Conservation (phyloP, 1,140 invertebrate genomes). For the Andricus grossulariae region DNA sequence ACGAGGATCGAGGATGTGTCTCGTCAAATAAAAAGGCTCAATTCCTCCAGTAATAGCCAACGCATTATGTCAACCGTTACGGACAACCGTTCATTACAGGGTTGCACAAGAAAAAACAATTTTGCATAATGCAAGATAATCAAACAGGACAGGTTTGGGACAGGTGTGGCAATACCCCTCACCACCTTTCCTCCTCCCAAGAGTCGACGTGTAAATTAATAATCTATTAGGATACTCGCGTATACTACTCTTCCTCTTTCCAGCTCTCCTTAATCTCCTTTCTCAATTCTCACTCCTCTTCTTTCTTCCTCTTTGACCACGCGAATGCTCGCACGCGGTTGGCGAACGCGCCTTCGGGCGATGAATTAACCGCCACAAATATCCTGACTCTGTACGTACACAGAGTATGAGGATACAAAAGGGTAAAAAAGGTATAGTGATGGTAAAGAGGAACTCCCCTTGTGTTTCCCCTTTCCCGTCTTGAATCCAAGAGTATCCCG, state of each 20-base stretch:
- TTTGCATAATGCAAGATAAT: constrained; percentile 76
- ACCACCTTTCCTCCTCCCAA: constrained; percentile 53
- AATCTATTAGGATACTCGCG: constrained; percentile 65
- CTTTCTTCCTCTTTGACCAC: not conserved
- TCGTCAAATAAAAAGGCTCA: constrained; percentile 65
- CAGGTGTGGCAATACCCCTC: constrained; percentile 62
- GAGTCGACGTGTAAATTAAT: constrained; percentile 71
- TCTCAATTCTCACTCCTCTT: not conserved
- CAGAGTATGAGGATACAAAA: constrained; percentile 36
- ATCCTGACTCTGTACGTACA: constrained; percentile 38
- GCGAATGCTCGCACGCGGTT: constrained; percentile 38
- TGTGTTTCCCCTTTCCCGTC: constrained; percentile 30
- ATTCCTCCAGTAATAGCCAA: constrained; percentile 67
- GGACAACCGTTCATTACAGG: constrained; percentile 73
- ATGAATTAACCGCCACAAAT: constrained; percentile 55
- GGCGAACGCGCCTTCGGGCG: constrained; percentile 50
- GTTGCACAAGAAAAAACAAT: constrained; percentile 67
- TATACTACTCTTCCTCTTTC: constrained; percentile 36
- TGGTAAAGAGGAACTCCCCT: constrained; percentile 3
- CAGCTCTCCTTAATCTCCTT: constrained; percentile 12
- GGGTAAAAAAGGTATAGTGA: not conserved
- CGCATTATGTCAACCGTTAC: constrained; percentile 74
- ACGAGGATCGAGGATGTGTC: constrained; percentile 32
- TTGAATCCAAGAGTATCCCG: not conserved
- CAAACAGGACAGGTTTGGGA: constrained; percentile 66